Evolutionary conservation across 2,888 invertebrate genomes (phyloP).

Genomic region (Ochropacha duplaris): DNA sequence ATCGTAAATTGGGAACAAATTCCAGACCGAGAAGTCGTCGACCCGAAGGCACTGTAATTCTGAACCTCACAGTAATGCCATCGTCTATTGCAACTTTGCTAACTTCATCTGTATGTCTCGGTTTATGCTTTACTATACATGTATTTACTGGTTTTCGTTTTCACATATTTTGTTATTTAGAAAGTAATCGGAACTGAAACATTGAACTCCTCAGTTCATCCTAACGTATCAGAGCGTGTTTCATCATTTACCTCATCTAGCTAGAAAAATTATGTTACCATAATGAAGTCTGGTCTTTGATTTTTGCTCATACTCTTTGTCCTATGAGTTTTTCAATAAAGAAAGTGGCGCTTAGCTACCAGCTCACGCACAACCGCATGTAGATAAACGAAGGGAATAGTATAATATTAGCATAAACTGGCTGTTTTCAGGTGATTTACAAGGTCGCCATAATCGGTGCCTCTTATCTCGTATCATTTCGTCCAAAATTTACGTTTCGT

Average conservation of each 20-base stretch:
- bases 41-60: slow-evolving; percentile 18
- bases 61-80: slow-evolving; percentile 14
- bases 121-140: not conserved
- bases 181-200: too few relatives aligned
- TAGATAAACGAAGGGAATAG: slow-evolving; percentile 1
- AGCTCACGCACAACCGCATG: not conserved
- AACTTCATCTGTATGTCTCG: not conserved
- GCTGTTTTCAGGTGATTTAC: slow-evolving; percentile 34
- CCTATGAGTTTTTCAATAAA: not conserved
- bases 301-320: too few relatives aligned
- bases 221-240: too few relatives aligned
- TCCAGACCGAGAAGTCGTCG: slow-evolving; percentile 28
- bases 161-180: too few relatives aligned
- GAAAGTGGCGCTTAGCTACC: not conserved
- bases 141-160: not conserved
- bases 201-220: too few relatives aligned
- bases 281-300: too few relatives aligned
- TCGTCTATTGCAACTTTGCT: not conserved
- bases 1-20: slow-evolving; percentile 25
- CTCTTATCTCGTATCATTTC: slow-evolving; percentile 24
- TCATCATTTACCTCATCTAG: too few relatives aligned
- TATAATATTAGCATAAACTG: slow-evolving; percentile 31
- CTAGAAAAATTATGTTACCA: too few relatives aligned
- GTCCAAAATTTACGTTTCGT: not conserved
- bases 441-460: slow-evolving; percentile 21